Percentiles rank a stretch among this genome's conserved stretches.
Conservation (phyloP, 2,797 vertebrate species). For the Sebastiscus tertius region DNA sequence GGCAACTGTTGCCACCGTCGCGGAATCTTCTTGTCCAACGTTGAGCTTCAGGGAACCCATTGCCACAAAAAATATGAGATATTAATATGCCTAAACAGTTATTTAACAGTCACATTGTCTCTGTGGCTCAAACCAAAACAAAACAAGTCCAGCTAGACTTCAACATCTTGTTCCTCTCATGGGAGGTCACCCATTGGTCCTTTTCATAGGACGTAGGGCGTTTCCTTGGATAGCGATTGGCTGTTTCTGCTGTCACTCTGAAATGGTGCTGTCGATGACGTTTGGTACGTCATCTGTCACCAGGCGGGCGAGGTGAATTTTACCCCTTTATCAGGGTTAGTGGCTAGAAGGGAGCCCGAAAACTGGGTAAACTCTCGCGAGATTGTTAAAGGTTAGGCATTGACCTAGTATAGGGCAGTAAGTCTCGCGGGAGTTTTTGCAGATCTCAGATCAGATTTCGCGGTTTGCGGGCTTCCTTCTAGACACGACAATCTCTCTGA, state of each 20-base stretch:
- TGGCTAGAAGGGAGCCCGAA: no score
- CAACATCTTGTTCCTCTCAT: background rate
- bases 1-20: constrained; percentile 23
- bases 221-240: constrained; percentile 34
- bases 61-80: background rate
- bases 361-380: no score
- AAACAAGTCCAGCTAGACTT: constrained; percentile 32
- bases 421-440: no score
- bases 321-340: no score
- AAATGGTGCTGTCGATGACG: background rate
- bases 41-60: constrained; percentile 42
- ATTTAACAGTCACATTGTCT: constrained; percentile 18
- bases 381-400: no score
- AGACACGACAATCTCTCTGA: no score
- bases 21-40: constrained; percentile 27
- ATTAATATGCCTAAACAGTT: background rate
- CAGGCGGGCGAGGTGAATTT: background rate
- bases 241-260: constrained; percentile 27
- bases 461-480: no score
- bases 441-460: no score
- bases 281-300: background rate
- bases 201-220: constrained; percentile 1
- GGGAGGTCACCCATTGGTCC: constrained; percentile 57
- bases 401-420: no score
- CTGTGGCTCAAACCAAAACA: constrained; percentile 7